phyloP scores from a whole-genome alignment of 2,888 invertebrate genomes.

The Eledona agricola region DNA sequence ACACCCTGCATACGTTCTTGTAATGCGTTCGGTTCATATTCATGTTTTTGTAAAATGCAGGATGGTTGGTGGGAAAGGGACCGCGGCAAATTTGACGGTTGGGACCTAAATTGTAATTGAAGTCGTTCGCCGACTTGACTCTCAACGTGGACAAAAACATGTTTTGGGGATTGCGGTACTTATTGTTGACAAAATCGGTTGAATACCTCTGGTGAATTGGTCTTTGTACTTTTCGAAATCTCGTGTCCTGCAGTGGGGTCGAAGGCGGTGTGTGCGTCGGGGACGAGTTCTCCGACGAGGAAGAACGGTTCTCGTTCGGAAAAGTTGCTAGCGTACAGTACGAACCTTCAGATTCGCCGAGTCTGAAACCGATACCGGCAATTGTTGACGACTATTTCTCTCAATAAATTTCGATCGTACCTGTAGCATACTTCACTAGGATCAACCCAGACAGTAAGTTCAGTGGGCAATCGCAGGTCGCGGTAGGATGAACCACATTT shows the following conservation, averaged over 20 bases:
- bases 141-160: conserved; percentile 52
- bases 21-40: conserved; percentile 58
- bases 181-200: conserved; percentile 47
- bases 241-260: conserved; percentile 55
- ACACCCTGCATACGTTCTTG: conserved; percentile 60
- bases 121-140: conserved; percentile 58
- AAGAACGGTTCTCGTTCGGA: conserved; percentile 46
- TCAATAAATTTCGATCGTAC: too few relatives aligned
- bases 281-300: conserved; percentile 50
- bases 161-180: conserved; percentile 50
- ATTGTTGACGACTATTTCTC: too few relatives aligned
- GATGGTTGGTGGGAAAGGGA: conserved; percentile 55
- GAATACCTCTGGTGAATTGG: conserved; percentile 45
- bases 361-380: conserved; percentile 61
- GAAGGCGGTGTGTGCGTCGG: conserved; percentile 47
- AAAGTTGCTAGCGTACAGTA: conserved; percentile 71
- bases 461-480: conserved; percentile 71
- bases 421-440: conserved; percentile 72
- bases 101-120: conserved; percentile 57
- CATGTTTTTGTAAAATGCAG: conserved; percentile 58
- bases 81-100: conserved; percentile 57
- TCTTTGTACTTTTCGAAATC: conserved; percentile 44
- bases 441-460: conserved; percentile 81
- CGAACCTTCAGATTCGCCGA: conserved; percentile 71
- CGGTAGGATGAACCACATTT: conserved; percentile 70